A percentile compares a stretch with the other conserved stretches of the same genome.
Evolutionary conservation across 2,113 vertebrate species (phyloP).

Genomic region (Perognathus longimembris): DNA sequence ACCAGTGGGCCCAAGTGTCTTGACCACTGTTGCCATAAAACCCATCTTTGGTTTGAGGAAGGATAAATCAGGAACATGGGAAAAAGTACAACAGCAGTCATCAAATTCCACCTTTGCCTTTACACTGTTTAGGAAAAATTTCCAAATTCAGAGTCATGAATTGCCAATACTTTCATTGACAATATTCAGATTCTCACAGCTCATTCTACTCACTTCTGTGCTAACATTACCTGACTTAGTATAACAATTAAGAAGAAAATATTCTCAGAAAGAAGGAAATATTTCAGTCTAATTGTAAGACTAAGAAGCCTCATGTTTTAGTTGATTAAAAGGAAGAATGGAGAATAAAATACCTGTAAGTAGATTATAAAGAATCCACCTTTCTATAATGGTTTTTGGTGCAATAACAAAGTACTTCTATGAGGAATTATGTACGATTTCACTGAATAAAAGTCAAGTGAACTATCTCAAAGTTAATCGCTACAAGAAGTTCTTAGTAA

Average conservation of each 20-base stretch:
- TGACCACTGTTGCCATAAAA: neutral
- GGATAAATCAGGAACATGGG: neutral
- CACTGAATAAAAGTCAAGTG: slow-evolving; percentile 46
- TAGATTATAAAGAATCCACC: neutral
- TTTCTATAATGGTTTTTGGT: neutral
- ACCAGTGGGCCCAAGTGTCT: neutral
- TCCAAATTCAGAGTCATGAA: neutral
- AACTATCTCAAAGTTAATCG: slow-evolving; percentile 48
- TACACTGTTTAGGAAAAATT: neutral
- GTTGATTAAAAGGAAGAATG: neutral
- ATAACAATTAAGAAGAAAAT: neutral
- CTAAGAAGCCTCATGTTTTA: neutral
- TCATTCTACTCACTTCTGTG: neutral
- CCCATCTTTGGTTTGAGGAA: neutral
- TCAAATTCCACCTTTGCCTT: neutral
- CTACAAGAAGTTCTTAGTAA: neutral
- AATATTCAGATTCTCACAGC: neutral
- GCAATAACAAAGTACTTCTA: neutral
- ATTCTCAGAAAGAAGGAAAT: neutral
- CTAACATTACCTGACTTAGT: neutral
- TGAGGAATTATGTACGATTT: neutral
- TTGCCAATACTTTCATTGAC: neutral
- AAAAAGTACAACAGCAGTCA: neutral
- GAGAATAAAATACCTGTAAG: neutral
- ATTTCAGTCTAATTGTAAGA: neutral